Conservation (phyloP, 1,140 invertebrate species). For the Ips nitidus region DNA sequence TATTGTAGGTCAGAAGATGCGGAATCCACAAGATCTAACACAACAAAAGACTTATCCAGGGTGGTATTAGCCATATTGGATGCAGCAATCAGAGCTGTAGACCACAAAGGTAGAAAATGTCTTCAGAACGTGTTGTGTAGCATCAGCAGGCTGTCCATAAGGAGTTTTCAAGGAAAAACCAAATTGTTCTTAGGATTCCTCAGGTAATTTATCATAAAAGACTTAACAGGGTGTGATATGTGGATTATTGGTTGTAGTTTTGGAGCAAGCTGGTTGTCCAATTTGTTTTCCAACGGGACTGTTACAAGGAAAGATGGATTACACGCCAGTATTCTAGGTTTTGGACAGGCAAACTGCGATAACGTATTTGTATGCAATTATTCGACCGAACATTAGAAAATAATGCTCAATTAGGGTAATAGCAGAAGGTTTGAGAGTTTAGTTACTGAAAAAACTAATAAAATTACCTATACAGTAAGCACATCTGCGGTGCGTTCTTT, state of each 20-base stretch:
- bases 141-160: constrained; percentile 61
- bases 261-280: constrained; percentile 13
- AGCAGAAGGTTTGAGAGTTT: no score
- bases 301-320: constrained; percentile 9
- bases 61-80: constrained; percentile 55
- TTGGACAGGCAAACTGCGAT: constrained; percentile 15
- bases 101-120: constrained; percentile 55
- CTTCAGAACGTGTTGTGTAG: constrained; percentile 62
- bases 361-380: constrained; percentile 1
- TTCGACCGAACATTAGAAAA: no score
- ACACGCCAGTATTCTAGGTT: constrained; percentile 5
- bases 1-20: no score
- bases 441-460: no score
- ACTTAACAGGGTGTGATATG: not conserved
- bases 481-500: constrained; percentile 72
- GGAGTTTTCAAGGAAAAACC: constrained; percentile 54
- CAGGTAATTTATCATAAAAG: constrained; percentile 56
- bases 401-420: no score
- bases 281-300: not conserved
- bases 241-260: constrained; percentile 14
- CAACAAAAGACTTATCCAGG: no score
- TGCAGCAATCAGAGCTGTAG: constrained; percentile 54
- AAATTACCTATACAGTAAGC: constrained; percentile 50
- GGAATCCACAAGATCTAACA: no score
- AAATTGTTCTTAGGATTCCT: constrained; percentile 68